Conservation (phyloP, 1,140 invertebrate genomes). For the Oscheius sp. region DNA sequence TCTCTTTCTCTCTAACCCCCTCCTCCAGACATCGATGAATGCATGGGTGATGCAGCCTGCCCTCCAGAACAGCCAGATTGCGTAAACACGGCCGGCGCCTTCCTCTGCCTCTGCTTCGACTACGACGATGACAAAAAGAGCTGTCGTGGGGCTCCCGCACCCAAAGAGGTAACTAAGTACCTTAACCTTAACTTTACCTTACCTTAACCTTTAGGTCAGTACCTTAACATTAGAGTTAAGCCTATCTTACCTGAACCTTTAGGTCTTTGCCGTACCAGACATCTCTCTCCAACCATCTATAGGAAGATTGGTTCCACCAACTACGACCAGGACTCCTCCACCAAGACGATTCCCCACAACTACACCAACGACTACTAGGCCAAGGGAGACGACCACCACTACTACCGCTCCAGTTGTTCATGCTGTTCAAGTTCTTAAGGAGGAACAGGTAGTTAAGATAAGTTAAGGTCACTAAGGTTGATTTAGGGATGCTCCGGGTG, state of each 20-base stretch:
- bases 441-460: background rate
- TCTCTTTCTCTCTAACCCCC: no score
- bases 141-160: constrained; percentile 22
- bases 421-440: background rate
- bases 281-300: constrained; percentile 31
- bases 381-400: background rate
- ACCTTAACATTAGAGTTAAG: no score
- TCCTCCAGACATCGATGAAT: constrained; percentile 39
- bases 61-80: constrained; percentile 41
- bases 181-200: no score
- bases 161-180: background rate
- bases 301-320: background rate
- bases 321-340: background rate
- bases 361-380: background rate
- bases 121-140: constrained; percentile 36
- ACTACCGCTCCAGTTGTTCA: background rate
- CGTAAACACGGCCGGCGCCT: constrained; percentile 42
- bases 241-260: no score
- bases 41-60: constrained; percentile 23
- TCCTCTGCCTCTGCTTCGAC: constrained; percentile 40
- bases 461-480: no score
- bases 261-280: constrained; percentile 16
- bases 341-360: background rate
- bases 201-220: no score
- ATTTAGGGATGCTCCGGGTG: constrained; percentile 16